Base-by-base conservation (phyloP, 2,113 vertebrate species). In the Anthoscopus minutus region DNA sequence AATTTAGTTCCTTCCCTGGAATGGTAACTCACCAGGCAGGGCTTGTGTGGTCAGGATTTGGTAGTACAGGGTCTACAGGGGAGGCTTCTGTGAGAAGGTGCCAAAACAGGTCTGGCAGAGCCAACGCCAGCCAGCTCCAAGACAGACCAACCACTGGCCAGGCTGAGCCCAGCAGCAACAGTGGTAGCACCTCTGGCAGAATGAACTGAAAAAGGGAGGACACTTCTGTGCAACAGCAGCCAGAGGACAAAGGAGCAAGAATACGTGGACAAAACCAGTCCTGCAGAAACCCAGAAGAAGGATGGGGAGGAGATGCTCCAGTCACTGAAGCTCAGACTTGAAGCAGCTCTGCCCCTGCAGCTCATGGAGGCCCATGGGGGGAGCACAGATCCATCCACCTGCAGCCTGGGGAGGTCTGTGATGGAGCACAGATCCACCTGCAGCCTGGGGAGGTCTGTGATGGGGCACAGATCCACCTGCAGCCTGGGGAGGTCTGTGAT, bases 151-250 rank as follows among this genome's bases (percentile, higher is more conserved):
- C 8, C 1, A 0, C 25, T 10, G 27, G 38, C 25, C 62, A 85
- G 10, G 17, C 31, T 0, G 1, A 85, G n/a, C 27, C n/a, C 33
- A 15, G 4, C 48, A n/a, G 25, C 1, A 15, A 15, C 0, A 0
- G 11, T 7, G 14, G 38, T 3, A 64, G 13, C 1, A 4, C 13
- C 23, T 77, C 48, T 64, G 20, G 2, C 23, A 27, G 17, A 48
- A 44, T 2, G 3, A 13, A 27, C 27, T 73, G 19, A 65, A 72
- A 56, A 33, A 27, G 9, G 11, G 17, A 7, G 2, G 2, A 28
- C 40, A 40, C 15, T 22, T 40, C 27, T 70, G 24, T 4, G 7
- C 33, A 45, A 72, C 13, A 38, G 50, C 31, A 79, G 22, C 11
- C 8, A 24, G 24, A 25, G 31, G 8, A 83, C 47, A 58, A 6